These are phyloP conservation scores for Caenorhabditis doughertyi DNA, from an alignment of 2,888 invertebrate species.

Conservation along the genomic window DNA sequence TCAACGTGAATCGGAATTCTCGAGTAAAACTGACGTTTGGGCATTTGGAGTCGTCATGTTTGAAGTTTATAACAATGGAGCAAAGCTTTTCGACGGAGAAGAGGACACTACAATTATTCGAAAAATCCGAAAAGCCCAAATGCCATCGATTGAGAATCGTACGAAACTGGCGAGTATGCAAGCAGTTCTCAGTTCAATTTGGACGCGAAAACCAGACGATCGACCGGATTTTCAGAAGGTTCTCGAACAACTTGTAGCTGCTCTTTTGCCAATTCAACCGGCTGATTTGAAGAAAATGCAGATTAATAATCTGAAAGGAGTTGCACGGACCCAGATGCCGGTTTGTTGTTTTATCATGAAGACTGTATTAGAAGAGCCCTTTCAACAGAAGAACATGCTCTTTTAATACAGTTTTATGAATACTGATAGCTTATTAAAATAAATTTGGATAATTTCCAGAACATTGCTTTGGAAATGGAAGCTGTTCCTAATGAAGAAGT, in stretches of 20 bases:
- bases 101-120: constrained; percentile 63
- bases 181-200: constrained; percentile 51
- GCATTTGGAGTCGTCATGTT: constrained; percentile 74
- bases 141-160: constrained; percentile 67
- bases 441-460: no score
- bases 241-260: constrained; percentile 48
- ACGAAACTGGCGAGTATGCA: constrained; percentile 61
- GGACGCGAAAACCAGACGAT: constrained; percentile 57
- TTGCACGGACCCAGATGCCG: constrained; percentile 52
- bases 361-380: no score
- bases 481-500: constrained; percentile 18
- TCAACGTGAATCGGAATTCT: constrained; percentile 66
- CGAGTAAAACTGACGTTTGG: constrained; percentile 75
- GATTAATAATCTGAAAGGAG: constrained; percentile 60
- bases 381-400: no score
- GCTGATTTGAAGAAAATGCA: constrained; percentile 54
- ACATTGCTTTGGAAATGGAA: constrained; percentile 24
- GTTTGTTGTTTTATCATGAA: constrained; percentile 22
- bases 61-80: constrained; percentile 69
- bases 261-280: constrained; percentile 16
- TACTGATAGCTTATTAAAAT: no score
- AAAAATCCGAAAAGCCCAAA: constrained; percentile 67
- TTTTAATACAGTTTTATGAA: no score
- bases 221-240: constrained; percentile 59
- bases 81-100: constrained; percentile 66